Evolutionary conservation across 2,797 vertebrate genomes (phyloP), one percentile per base, ranked within the genome.

Genomic region (Acridotheres tristis): DNA sequence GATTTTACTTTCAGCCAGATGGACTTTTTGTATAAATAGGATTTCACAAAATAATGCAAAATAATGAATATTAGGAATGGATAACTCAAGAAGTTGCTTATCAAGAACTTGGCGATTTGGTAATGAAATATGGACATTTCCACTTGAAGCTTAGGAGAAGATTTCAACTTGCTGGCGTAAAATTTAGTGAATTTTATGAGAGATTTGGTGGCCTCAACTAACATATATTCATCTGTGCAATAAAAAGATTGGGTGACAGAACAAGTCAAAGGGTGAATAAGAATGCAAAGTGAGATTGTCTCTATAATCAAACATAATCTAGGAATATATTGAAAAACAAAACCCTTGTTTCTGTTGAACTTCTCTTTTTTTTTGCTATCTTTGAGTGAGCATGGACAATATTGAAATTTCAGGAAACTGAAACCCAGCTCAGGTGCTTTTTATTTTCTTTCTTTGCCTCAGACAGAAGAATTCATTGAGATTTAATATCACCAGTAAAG

Each of bases 1-100:
- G 23, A 59, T 17, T 86, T 77, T 74, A 59, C 22, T 81, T 74
- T 77, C 29, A 71, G 18, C 16, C 3, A 81, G 10, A 16, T 1
- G 8, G 14, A 21, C 2, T 11, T 58, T 78, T 43, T 76, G 16
- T 47, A 22, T 26, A 43, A 16, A 47, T 0, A 36, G 1, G 1
- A 18, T 53, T 72, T 71, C 26, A 71, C 5, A 74, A 83, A 66
- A 71, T 55, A 50, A 30, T 15, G 3, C 8, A 81, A 66, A 87
- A 45, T 54, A 57, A 13, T 47, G 23, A 72, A 47, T 15, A 6
- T 22, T 40, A 62, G 11, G 16, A 86, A 73, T 16, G 8, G 13
- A 23, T 50, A 43, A 1, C 72, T 65, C 47, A 69, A 72, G 34
- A 75, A 65, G 11, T 10, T 78, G 8, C 8, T 16, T 21, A 79